A percentile compares a stretch with the other conserved stretches of the same genome.
These are phyloP conservation scores for Malurus alboscapulatus DNA, from an alignment of 2,113 vertebrate genomes.

Conservation along the genomic window DNA sequence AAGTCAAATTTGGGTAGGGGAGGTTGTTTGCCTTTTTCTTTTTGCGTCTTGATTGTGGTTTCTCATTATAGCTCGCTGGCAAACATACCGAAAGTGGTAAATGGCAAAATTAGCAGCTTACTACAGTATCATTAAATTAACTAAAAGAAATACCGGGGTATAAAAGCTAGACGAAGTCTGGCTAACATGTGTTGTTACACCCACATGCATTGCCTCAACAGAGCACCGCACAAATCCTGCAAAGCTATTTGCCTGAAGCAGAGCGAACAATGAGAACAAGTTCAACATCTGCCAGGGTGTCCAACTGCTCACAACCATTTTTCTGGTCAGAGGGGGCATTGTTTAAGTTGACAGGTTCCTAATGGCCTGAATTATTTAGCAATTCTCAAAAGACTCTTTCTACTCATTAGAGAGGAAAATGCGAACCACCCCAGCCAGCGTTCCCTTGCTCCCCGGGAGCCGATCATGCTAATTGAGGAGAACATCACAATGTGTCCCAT, in stretches of 20 bases:
- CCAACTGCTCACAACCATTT: slow-evolving; percentile 51
- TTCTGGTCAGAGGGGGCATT: slow-evolving; percentile 49
- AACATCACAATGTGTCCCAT: slow-evolving; percentile 46
- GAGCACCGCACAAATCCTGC: background rate
- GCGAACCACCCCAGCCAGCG: background rate
- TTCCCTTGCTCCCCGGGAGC: background rate
- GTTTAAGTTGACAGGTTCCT: slow-evolving; percentile 66
- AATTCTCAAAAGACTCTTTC: slow-evolving; percentile 62
- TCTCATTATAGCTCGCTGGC: background rate
- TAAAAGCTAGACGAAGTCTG: background rate
- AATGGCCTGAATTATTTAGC: slow-evolving; percentile 68
- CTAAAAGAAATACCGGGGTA: background rate
- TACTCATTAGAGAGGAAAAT: slow-evolving; percentile 44
- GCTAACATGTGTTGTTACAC: background rate
- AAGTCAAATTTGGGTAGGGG: background rate
- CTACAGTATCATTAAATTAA: background rate
- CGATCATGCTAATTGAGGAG: slow-evolving; percentile 51
- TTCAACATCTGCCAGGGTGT: slow-evolving; percentile 65
- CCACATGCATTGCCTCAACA: background rate
- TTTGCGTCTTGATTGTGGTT: background rate
- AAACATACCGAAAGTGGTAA: background rate
- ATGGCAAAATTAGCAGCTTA: background rate
- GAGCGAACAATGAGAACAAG: slow-evolving; percentile 50
- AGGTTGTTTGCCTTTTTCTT: background rate
- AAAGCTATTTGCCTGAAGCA: slow-evolving; percentile 51